Conservation (phyloP, 2,113 vertebrate genomes). For the Periophthalmus modestus region DNA sequence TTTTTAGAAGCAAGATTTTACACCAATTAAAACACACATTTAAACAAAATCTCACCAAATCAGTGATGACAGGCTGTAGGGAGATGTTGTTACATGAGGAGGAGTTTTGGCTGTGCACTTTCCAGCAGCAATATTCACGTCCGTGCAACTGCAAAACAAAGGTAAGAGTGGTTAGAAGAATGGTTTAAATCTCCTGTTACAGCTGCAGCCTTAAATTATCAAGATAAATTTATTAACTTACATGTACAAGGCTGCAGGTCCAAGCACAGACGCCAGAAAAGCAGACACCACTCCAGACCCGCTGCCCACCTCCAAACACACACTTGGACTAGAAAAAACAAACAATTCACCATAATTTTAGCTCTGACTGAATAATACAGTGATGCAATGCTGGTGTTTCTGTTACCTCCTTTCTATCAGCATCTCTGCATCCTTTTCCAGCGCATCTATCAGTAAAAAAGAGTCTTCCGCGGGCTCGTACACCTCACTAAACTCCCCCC, state of each 20-base stretch:
- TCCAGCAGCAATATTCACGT: conserved; percentile 87
- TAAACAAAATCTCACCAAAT: conserved; percentile 81
- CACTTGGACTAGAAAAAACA: conserved; percentile 60
- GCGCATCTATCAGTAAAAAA: conserved; percentile 88
- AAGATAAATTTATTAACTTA: conserved; percentile 66
- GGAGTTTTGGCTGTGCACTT: conserved; percentile 85
- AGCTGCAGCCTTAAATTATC: neutral
- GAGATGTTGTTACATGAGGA: conserved; percentile 80
- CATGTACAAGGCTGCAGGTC: conserved; percentile 84
- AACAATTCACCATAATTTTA: neutral
- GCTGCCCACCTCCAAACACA: conserved; percentile 92
- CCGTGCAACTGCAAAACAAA: conserved; percentile 84
- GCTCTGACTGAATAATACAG: neutral
- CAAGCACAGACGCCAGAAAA: conserved; percentile 87
- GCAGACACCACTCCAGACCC: conserved; percentile 91
- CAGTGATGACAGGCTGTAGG: conserved; percentile 87
- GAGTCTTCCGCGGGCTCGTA: conserved; percentile 93
- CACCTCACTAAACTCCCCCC: conserved; percentile 78
- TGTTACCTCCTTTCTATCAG: conserved; percentile 65
- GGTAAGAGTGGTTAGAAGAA: no score
- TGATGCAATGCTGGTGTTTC: neutral
- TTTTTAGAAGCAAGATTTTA: neutral
- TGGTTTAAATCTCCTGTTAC: no score
- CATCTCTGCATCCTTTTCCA: conserved; percentile 81
- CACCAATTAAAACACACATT: neutral